A percentile compares a stretch with the other conserved stretches of the same genome.
Evolutionary conservation across 1,140 invertebrate species (phyloP).

Genomic region (Brachionus calyciflorus): DNA sequence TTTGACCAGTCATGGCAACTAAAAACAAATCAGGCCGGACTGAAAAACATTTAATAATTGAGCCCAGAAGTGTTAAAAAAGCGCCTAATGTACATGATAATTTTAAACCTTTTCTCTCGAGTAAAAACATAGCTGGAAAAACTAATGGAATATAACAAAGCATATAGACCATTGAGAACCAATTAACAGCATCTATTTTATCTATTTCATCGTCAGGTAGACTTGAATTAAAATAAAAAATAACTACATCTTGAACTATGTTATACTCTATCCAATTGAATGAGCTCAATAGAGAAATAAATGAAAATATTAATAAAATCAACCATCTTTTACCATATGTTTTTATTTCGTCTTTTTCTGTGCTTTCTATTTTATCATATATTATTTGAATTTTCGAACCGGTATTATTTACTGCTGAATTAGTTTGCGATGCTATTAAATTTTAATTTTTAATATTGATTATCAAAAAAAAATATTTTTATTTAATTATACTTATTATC

Average conservation of each 20-base stretch:
- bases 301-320: constrained; percentile 78
- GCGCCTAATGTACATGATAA: constrained; percentile 79
- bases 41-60: constrained; percentile 86
- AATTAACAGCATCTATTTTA: constrained; percentile 71
- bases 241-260: constrained; percentile 61
- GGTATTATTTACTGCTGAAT: not conserved
- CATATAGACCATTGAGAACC: constrained; percentile 97
- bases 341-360: not conserved
- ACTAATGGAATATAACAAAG: constrained; percentile 90
- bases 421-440: not conserved
- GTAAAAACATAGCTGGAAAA: constrained; percentile 86
- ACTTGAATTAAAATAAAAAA: constrained; percentile 58
- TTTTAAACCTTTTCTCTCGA: constrained; percentile 82
- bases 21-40: constrained; percentile 73
- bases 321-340: constrained; percentile 71
- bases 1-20: constrained; percentile 83
- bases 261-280: constrained; percentile 66
- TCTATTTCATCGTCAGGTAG: constrained; percentile 51
- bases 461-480: too few species aligned
- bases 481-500: not conserved
- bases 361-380: not conserved
- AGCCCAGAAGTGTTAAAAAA: constrained; percentile 76
- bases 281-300: constrained; percentile 83
- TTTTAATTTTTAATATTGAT: too few species aligned
- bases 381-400: constrained; percentile 19